phyloP scores from a whole-genome alignment of 1,140 invertebrate genomes.

The Pseudomyrmex concolor region DNA sequence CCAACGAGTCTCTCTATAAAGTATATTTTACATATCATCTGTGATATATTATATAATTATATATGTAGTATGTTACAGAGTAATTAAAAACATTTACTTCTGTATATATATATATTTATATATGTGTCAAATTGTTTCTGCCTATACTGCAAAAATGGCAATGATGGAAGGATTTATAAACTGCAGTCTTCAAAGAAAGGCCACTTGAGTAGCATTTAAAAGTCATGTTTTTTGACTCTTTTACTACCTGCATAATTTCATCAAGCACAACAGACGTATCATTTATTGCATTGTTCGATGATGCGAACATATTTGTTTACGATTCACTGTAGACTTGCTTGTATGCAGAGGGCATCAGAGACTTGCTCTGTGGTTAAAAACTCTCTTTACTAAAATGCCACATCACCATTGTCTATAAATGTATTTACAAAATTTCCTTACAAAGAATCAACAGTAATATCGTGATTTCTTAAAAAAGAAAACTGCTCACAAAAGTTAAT shows the following conservation, averaged over 20 bases:
- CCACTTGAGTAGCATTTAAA: constrained; percentile 77
- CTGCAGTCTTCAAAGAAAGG: constrained; percentile 83
- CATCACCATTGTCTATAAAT: constrained; percentile 70
- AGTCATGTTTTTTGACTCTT: constrained; percentile 67
- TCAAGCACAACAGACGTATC: constrained; percentile 57
- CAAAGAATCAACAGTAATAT: constrained; percentile 75
- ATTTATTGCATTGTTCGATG: constrained; percentile 58
- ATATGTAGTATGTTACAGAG: constrained; percentile 52
- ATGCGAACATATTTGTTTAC: constrained; percentile 64
- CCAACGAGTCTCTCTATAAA: constrained; percentile 26
- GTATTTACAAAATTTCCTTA: constrained; percentile 75
- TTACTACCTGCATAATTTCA: constrained; percentile 64
- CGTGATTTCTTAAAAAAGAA: constrained; percentile 70
- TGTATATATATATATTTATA: neutral
- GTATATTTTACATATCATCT: constrained; percentile 55
- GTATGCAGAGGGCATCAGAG: constrained; percentile 52
- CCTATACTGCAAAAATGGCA: constrained; percentile 71
- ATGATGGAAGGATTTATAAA: constrained; percentile 79
- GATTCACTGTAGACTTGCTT: constrained; percentile 54
- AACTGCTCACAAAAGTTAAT: constrained; percentile 52
- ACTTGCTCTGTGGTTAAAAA: constrained; percentile 57
- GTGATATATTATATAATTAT: constrained; percentile 57
- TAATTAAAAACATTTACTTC: constrained; percentile 61
- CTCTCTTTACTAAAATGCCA: constrained; percentile 68
- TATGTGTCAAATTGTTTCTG: constrained; percentile 60